Base-by-base conservation (phyloP, 2,113 vertebrate genomes). In the Cephalopterus ornatus region DNA sequence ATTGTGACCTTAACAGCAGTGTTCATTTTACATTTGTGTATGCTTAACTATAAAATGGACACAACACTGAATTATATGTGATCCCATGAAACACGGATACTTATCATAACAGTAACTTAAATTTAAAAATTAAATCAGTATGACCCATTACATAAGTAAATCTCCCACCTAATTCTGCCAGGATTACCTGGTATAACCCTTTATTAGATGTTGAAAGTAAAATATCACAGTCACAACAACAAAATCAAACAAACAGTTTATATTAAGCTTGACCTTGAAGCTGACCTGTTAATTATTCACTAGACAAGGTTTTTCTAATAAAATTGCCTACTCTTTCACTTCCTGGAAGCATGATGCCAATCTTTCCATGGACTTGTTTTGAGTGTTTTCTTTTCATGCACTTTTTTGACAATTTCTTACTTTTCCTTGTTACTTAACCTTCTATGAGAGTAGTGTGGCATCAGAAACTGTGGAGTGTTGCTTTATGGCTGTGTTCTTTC, bases 241-340 rank as follows among this genome's bases (percentile, higher is more conserved):
- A 67, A 84, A 95, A 85, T 4, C 32, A 53, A 66, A 81, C 30
- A 21, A 76, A 44, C 12, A 68, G n/a, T 46, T 80, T 89, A 89
- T 84, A 86, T 44, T 74, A 35, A 81, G 76, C 42, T 77, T 85
- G 18, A 75, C 20, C 59, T 95, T 96, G 90, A 86, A 78, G 47
- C n/a, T 59, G 35, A 52, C 5, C 75, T 84, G 88, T 97, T 94
- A 97, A 95, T 94, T 74, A 96, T 96, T 96, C 16, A 83, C 90
- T 42, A 95, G 66, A 72, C 27, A 56, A 59, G 24, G 22, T 65
- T 96, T 86, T 49, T 41, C 23, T 39, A 5, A 52, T 85, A 88
- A 92, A 83, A 17, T 56, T 71, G 74, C 14, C 55, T 88, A 67
- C 17, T 86, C 53, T 77, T 79, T 84, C 35, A 49, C 18, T 90